Conservation (phyloP, 1,140 invertebrate species). For the Drosophila arawakana region DNA sequence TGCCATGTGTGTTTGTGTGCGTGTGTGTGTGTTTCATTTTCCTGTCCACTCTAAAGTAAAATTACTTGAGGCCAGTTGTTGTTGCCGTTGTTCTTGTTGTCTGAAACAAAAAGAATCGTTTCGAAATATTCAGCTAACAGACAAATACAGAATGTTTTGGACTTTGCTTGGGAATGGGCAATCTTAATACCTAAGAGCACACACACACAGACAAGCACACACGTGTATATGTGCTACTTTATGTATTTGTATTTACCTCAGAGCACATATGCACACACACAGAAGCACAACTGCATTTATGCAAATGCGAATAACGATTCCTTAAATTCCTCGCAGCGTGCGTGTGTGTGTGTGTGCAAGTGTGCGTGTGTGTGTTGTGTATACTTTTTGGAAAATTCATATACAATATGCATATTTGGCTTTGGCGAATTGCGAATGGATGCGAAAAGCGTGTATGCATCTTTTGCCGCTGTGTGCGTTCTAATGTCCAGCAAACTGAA, state of each 20-base stretch:
- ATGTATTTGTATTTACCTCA: conserved; percentile 18
- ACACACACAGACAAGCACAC: conserved; percentile 6
- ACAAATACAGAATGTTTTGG: conserved; percentile 14
- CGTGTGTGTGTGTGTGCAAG: conserved; percentile 35
- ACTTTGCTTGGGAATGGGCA: not conserved
- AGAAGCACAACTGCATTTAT: conserved; percentile 54
- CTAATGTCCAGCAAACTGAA: conserved; percentile 66
- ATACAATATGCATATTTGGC: conserved; percentile 74
- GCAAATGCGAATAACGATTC: conserved; percentile 66
- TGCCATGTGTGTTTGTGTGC: not conserved
- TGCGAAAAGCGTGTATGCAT: conserved; percentile 25
- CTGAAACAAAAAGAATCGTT: conserved; percentile 44
- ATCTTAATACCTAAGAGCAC: conserved; percentile 40
- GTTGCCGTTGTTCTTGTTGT: conserved; percentile 1
- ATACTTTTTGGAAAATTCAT: conserved; percentile 60
- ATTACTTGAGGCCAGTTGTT: conserved; percentile 39
- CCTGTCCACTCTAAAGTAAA: conserved; percentile 27
- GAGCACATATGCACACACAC: conserved; percentile 4
- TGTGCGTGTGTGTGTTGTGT: conserved; percentile 37
- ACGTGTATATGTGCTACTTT: conserved; percentile 2
- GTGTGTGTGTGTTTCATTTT: conserved; percentile 27
- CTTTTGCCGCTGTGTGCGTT: conserved; percentile 41
- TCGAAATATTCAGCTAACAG: conserved; percentile 29
- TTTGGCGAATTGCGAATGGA: conserved; percentile 42
- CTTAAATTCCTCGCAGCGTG: conserved; percentile 56